Conservation (phyloP, 2,797 vertebrate species). For the Steatocranus sp. region DNA sequence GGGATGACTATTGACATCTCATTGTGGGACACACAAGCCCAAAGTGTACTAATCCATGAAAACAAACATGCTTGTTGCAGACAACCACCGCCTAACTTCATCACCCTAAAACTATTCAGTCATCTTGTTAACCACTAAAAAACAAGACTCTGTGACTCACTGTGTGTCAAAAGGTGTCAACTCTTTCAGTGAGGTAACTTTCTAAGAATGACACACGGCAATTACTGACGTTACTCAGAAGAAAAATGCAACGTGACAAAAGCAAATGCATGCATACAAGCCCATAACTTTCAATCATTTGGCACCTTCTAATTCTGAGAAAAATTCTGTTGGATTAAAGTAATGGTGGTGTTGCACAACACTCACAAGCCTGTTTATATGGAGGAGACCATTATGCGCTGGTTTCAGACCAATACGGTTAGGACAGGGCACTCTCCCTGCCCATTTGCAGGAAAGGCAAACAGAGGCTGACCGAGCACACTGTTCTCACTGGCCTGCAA, state of each 20-base stretch:
- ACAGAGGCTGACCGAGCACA: slow-evolving; percentile 57
- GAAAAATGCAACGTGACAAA: slow-evolving; percentile 29
- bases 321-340: slow-evolving; percentile 15
- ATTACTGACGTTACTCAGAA: slow-evolving; percentile 2
- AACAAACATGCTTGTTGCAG: slow-evolving; percentile 65
- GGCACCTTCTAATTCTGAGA: not conserved
- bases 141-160: slow-evolving; percentile 7
- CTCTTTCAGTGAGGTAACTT: not conserved
- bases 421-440: slow-evolving; percentile 15
- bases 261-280: slow-evolving; percentile 6
- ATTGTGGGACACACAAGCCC: slow-evolving; percentile 51
- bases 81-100: slow-evolving; percentile 61
- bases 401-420: slow-evolving; percentile 28
- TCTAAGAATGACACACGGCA: slow-evolving; percentile 25
- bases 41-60: slow-evolving; percentile 56
- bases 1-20: slow-evolving; percentile 56
- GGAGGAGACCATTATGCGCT: slow-evolving; percentile 41
- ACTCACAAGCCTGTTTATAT: slow-evolving; percentile 26
- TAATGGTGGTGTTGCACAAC: slow-evolving; percentile 20
- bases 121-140: slow-evolving; percentile 34
- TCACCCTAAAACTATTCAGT: slow-evolving; percentile 62
- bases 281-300: slow-evolving; percentile 4
- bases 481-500: slow-evolving; percentile 52
- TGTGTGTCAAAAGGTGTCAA: slow-evolving; percentile 38
- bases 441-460: slow-evolving; percentile 53